Evolutionary conservation across 2,797 vertebrate species (phyloP).

Genomic region (Falco berigora): DNA sequence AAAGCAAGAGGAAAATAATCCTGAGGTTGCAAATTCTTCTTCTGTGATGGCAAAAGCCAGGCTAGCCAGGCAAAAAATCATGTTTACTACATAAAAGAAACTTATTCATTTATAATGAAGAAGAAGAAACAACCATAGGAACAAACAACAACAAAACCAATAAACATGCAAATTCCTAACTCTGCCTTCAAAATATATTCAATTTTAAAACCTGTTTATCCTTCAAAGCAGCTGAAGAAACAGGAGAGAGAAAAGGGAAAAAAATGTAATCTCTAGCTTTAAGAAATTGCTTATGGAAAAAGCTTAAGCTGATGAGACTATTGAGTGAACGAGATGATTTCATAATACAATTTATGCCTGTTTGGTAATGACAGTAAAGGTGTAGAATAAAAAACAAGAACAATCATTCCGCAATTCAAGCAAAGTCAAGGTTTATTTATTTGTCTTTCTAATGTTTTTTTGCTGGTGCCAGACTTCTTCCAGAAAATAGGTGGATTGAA

Average conservation of each 20-base stretch:
- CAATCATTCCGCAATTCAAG: neutral
- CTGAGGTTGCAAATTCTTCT: neutral
- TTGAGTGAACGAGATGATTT: slow-evolving; percentile 26
- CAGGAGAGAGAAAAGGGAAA: neutral
- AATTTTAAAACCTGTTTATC: slow-evolving; percentile 47
- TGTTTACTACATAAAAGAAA: neutral
- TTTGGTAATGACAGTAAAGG: slow-evolving; percentile 10
- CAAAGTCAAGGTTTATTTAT: neutral
- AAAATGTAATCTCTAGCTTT: neutral
- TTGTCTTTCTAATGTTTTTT: neutral
- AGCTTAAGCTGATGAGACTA: neutral
- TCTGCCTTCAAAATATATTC: slow-evolving; percentile 37
- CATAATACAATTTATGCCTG: neutral
- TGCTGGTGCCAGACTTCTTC: neutral
- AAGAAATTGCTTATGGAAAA: slow-evolving; percentile 33
- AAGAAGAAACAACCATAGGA: neutral
- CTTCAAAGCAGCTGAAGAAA: slow-evolving; percentile 26
- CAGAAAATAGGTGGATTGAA: neutral
- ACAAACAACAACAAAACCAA: slow-evolving; percentile 45
- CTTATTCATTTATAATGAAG: slow-evolving; percentile 44
- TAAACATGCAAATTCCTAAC: slow-evolving; percentile 64
- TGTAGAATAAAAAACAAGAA: neutral
- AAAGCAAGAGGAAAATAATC: neutral
- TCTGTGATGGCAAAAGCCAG: neutral
- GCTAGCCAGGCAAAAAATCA: neutral